Evolutionary conservation across 2,113 vertebrate species (phyloP).

Genomic region (Mormyrus lacerda): DNA sequence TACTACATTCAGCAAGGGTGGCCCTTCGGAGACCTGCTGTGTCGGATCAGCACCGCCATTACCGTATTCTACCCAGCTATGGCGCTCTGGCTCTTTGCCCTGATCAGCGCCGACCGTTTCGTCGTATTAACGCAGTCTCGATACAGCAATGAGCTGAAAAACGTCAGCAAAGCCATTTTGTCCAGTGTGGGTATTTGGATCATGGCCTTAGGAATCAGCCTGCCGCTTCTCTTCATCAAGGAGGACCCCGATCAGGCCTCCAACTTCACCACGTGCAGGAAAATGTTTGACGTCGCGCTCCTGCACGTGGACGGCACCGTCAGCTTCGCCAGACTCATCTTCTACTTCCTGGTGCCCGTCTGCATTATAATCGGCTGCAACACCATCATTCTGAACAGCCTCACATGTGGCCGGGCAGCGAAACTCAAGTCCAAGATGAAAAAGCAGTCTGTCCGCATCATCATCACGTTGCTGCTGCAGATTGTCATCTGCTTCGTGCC

Average conservation of each 20-base stretch:
- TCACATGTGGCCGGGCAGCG: conserved; percentile 76
- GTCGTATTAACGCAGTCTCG: conserved; percentile 89
- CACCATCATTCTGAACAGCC: conserved; percentile 75
- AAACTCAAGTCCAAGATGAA: conserved; percentile 89
- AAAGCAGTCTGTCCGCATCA: conserved; percentile 87
- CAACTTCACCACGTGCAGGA: conserved; percentile 77
- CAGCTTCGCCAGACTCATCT: conserved; percentile 72
- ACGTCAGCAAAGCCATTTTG: conserved; percentile 72
- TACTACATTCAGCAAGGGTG: conserved; percentile 72
- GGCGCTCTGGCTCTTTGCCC: conserved; percentile 85
- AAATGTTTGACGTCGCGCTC: conserved; percentile 78
- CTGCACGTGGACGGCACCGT: conserved; percentile 64
- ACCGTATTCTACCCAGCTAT: conserved; percentile 89
- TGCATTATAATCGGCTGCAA: conserved; percentile 89
- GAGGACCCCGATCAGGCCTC: conserved; percentile 66
- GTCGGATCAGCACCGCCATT: conserved; percentile 68
- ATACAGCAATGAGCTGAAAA: conserved; percentile 80
- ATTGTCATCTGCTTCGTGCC: conserved; percentile 86
- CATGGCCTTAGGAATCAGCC: conserved; percentile 72
- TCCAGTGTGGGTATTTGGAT: conserved; percentile 74
- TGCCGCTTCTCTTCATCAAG: conserved; percentile 66
- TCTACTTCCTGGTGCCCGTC: conserved; percentile 84
- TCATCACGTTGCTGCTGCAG: conserved; percentile 80
- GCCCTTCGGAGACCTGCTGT: conserved; percentile 80
- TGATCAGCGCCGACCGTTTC: conserved; percentile 88